These are phyloP conservation scores for Mechanitis mazaeus DNA, from an alignment of 2,888 invertebrate species.

Conservation along the genomic window DNA sequence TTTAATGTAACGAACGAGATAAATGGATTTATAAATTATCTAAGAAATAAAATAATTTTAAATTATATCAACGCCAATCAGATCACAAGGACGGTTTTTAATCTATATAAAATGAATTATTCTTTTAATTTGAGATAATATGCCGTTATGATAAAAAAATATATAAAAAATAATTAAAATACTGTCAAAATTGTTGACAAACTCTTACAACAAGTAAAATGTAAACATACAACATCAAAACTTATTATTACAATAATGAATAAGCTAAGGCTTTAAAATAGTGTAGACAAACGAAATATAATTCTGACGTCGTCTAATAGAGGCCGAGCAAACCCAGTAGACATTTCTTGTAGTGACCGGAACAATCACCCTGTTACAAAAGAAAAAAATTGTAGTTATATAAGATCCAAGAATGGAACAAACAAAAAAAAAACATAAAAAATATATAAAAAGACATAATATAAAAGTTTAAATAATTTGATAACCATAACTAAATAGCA, in stretches of 20 bases:
- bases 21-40: background rate
- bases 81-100: slow-evolving; percentile 28
- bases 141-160: no score
- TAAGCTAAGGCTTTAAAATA: slow-evolving; percentile 10
- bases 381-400: slow-evolving; percentile 18
- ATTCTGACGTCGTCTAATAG: slow-evolving; percentile 41
- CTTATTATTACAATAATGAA: background rate
- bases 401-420: background rate
- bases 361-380: slow-evolving; percentile 84
- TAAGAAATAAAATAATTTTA: no score
- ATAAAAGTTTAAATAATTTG: no score
- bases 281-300: slow-evolving; percentile 12
- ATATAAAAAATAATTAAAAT: no score
- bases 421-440: no score
- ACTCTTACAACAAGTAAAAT: background rate
- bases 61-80: slow-evolving; percentile 14
- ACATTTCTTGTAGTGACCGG: slow-evolving; percentile 91
- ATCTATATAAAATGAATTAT: background rate
- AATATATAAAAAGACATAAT: no score
- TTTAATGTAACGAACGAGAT: background rate
- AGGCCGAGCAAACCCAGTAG: slow-evolving; percentile 82
- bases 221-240: no score
- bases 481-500: no score
- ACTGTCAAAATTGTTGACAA: slow-evolving; percentile 6
- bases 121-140: no score